Base-by-base conservation (phyloP, 2,113 vertebrate species). In the Gobio gobio region DNA sequence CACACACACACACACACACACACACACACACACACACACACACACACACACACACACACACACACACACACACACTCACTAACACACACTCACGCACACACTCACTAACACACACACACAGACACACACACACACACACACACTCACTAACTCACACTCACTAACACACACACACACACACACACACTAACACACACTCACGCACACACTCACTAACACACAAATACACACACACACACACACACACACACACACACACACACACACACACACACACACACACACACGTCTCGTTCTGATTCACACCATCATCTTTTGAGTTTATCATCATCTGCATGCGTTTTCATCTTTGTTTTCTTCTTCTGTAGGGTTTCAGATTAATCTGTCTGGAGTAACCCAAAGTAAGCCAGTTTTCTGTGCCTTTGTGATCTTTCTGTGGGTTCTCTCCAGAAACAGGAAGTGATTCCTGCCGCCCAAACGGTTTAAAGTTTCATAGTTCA, bases 281-380 rank as follows among this genome's bases (percentile, higher is more conserved):
- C 18, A 58, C 2, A 40, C 75, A 14, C 40, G 1, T 18, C 13
- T n/a, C 36, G 4, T 56, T 56, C n/a, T 80, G 47, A 24, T 80
- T 64, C 29, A 26, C 12, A 26, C 8, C 78, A 22, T 49, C 56
- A 26, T 80, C 40, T 49, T 49, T 49, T 79, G 13, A 0, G 0
- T 61, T 9, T 78, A 16, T n/a, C 49, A 61, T 72, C n/a, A 33
- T 14, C 43, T 26, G 33, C 13, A 45, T 61, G 16, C 5, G 24
- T 82, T 18, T 54, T 75, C 8, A 45, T n/a, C 24, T 7, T 58
- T 1, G 12, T 49, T 85, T 91, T 40, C 54, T 36, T 88, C 92
- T 90, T 91, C 90, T 89, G 89, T 91, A 95, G 94, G 94, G 88
- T 93, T 95, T 94, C 94, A 95, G 92, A 94, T 95, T 93, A 95